These are phyloP conservation scores for Cataglyphis altisquamis DNA, from an alignment of 2,888 invertebrate genomes.

Conservation along the genomic window DNA sequence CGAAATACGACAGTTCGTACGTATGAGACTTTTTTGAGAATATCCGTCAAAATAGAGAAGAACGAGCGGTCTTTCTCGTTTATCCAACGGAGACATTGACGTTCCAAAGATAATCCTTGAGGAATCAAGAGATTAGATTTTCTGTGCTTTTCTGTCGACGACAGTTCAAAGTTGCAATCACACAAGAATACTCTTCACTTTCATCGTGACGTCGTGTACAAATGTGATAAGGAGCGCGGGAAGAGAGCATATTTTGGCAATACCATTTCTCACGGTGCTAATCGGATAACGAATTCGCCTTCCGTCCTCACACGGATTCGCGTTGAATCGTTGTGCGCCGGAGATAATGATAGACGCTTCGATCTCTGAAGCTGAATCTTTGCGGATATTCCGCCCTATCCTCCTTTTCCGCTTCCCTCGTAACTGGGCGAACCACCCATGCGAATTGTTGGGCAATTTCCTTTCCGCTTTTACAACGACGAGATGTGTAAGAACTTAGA, in stretches of 20 bases:
- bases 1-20: background rate
- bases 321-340: conserved; percentile 27
- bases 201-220: conserved; percentile 9
- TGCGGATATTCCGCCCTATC: conserved; percentile 72
- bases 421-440: conserved; percentile 5
- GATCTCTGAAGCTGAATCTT: conserved; percentile 71
- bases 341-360: conserved; percentile 69
- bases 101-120: conserved; percentile 10
- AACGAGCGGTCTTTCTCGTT: background rate
- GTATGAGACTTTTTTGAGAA: conserved; percentile 1
- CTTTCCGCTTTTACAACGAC: conserved; percentile 45
- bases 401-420: conserved; percentile 22
- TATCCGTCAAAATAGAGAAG: background rate
- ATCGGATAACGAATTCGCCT: conserved; percentile 23
- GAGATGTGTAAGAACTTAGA: conserved; percentile 32
- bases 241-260: conserved; percentile 11
- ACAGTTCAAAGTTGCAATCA: conserved; percentile 13
- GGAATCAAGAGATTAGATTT: conserved; percentile 12
- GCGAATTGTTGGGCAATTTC: conserved; percentile 32
- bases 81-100: conserved; percentile 13
- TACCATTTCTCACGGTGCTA: conserved; percentile 1
- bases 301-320: background rate
- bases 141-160: background rate
- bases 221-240: conserved; percentile 28
- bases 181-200: conserved; percentile 9